These are phyloP conservation scores for Heliconius congener DNA, from an alignment of 1,140 invertebrate species.

Conservation along the genomic window DNA sequence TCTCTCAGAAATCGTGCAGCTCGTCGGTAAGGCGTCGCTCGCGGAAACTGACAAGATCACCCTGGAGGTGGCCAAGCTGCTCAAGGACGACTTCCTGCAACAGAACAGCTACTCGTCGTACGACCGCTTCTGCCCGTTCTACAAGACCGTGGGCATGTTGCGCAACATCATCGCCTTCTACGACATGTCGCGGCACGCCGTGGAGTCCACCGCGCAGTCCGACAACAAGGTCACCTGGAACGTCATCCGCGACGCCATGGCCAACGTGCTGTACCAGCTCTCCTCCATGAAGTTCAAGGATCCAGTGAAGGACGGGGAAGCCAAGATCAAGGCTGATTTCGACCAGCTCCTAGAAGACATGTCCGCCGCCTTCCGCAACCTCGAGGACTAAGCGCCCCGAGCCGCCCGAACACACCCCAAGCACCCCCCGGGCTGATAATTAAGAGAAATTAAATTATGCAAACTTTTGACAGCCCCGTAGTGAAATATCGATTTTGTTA, in stretches of 20 bases:
- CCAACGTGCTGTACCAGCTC: slow-evolving; percentile 97
- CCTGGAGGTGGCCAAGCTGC: slow-evolving; percentile 97
- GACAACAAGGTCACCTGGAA: slow-evolving; percentile 99
- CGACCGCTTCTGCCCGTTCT: slow-evolving; percentile 99
- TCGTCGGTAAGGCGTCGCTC: slow-evolving; percentile 99
- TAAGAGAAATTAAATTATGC: neutral
- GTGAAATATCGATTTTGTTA: slow-evolving; percentile 1
- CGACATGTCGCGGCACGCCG: slow-evolving; percentile 98
- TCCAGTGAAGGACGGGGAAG: slow-evolving; percentile 98
- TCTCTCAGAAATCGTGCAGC: slow-evolving; percentile 99
- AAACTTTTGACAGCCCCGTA: slow-evolving; percentile 28
- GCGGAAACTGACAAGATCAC: slow-evolving; percentile 99
- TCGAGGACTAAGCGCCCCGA: slow-evolving; percentile 93
- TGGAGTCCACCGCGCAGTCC: slow-evolving; percentile 98
- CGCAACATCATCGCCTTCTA: slow-evolving; percentile 99
- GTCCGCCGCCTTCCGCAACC: slow-evolving; percentile 97
- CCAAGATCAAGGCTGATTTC: slow-evolving; percentile 98
- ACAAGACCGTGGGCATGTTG: slow-evolving; percentile 99
- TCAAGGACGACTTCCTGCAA: slow-evolving; percentile 99
- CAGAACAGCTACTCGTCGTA: slow-evolving; percentile 98
- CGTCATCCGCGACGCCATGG: slow-evolving; percentile 98
- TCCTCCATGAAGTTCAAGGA: slow-evolving; percentile 99
- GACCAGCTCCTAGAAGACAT: slow-evolving; percentile 97
- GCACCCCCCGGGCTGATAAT: neutral
- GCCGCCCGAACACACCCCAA: neutral